Conservation (phyloP, 2,888 invertebrate genomes). For the Trissoscelio sp. region DNA sequence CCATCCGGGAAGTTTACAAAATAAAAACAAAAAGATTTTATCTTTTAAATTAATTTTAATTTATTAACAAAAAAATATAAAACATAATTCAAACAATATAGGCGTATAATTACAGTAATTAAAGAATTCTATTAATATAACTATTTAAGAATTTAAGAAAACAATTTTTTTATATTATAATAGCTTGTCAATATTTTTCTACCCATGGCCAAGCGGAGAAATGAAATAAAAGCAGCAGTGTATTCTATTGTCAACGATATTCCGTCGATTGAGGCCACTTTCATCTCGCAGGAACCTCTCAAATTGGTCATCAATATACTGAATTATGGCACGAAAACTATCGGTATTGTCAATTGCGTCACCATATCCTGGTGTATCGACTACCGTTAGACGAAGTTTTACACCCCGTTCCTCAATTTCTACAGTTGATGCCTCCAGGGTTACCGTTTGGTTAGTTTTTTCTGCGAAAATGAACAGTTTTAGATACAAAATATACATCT, state of each 20-base stretch:
- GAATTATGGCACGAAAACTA: slow-evolving; percentile 96
- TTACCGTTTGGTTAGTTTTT: slow-evolving; percentile 95
- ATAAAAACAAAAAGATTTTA: no score
- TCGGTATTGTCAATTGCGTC: slow-evolving; percentile 97
- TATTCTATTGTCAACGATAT: slow-evolving; percentile 98
- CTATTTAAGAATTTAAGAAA: no score
- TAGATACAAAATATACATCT: no score
- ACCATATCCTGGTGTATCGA: slow-evolving; percentile 98
- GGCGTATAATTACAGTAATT: no score
- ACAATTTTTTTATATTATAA: no score
- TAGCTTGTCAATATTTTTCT: slow-evolving; percentile 72
- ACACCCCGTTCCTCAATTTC: slow-evolving; percentile 98
- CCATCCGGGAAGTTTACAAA: no score
- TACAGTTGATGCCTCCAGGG: slow-evolving; percentile 96
- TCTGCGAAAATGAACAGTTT: slow-evolving; percentile 49
- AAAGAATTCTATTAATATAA: no score
- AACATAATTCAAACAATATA: neutral
- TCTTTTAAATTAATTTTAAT: no score
- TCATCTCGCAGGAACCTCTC: slow-evolving; percentile 95
- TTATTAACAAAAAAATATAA: no score
- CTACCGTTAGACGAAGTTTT: slow-evolving; percentile 95
- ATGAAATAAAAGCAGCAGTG: slow-evolving; percentile 99
- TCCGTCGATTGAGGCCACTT: slow-evolving; percentile 97
- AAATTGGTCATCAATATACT: slow-evolving; percentile 99
- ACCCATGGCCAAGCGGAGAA: slow-evolving; percentile 98